A percentile compares a stretch with the other conserved stretches of the same genome.
Conservation (phyloP, 2,888 invertebrate genomes). For the Thymelicus acteon region DNA sequence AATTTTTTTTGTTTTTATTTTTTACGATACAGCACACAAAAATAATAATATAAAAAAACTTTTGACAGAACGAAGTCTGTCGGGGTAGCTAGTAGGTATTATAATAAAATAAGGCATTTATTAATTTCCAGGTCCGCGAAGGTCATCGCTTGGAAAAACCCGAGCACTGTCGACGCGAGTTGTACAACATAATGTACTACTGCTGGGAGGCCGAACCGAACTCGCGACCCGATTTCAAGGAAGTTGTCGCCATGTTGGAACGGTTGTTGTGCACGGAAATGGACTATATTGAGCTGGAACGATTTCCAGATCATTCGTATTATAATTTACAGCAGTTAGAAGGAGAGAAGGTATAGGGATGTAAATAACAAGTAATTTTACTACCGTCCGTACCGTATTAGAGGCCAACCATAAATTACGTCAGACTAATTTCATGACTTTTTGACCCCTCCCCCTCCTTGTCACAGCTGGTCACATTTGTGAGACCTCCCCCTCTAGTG, state of each 20-base stretch:
- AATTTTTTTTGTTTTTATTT: too few relatives aligned
- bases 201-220: conserved; percentile 96
- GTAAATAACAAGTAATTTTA: neutral
- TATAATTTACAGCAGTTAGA: conserved; percentile 94
- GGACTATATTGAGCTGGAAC: conserved; percentile 96
- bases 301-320: conserved; percentile 97
- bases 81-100: too few relatives aligned
- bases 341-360: conserved; percentile 88
- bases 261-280: conserved; percentile 94
- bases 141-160: conserved; percentile 96
- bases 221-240: conserved; percentile 93
- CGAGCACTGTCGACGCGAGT: conserved; percentile 95
- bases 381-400: neutral
- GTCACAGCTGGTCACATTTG: too few relatives aligned
- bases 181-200: conserved; percentile 97
- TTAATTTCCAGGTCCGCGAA: conserved; percentile 88
- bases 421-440: too few relatives aligned
- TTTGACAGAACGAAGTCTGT: too few relatives aligned
- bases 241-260: conserved; percentile 92
- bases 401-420: too few relatives aligned
- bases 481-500: too few relatives aligned
- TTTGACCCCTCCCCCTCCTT: too few relatives aligned
- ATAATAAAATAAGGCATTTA: neutral
- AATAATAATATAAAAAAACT: too few relatives aligned
- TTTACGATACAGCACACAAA: too few relatives aligned